Evolutionary conservation across 2,113 vertebrate species (phyloP), one percentile per base, ranked within the genome.

Genomic region (Candoia aspera): DNA sequence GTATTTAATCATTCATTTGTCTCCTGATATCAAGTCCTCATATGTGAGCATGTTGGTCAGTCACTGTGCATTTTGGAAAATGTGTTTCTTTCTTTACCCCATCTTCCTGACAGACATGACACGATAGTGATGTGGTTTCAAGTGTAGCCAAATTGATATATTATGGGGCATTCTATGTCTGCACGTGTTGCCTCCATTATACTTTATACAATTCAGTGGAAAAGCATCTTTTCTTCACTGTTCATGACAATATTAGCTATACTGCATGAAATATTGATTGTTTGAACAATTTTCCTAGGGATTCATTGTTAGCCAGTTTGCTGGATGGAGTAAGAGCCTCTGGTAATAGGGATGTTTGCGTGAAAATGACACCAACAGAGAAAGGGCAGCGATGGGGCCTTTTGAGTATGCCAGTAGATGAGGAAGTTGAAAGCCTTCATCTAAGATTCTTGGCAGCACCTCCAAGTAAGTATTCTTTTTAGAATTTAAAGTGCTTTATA

Each of bases 361-460:
- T 99, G 85, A 99, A 99, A 97, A 99, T 99, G 99, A 98, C 98
- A 6, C 95, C 99, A 54, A 99, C 99, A 0, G 98, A 98, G 23
- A 98, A 99, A 96, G 99, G 99, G 6, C 99, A 99, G 91, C 97
- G 99, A 13, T 99, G 99, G 99, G 99, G 99, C 3, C 97, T 99
- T 23, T 97, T 99, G 91, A 99, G 99, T 96, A 98, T 99, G 98
- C 99, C 99, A 4, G 99, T 99, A n/a, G 99, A 99, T 42, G 99
- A 99, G 96, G 99, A 99, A 95, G 99, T 99, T 93, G 99, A 99
- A 97, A 99, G 99, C 92, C 98, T 99, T 95, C 99, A 99, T 96
- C 98, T 99, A 90, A 98, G 98, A 93, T 99, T 99, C 97, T 97
- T 99, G 93, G 99, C 98, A 79, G 96, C 99, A 73, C 99, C 99